These are phyloP conservation scores for Drosophila vallismaia DNA, from an alignment of 2,888 invertebrate genomes.

Conservation along the genomic window DNA sequence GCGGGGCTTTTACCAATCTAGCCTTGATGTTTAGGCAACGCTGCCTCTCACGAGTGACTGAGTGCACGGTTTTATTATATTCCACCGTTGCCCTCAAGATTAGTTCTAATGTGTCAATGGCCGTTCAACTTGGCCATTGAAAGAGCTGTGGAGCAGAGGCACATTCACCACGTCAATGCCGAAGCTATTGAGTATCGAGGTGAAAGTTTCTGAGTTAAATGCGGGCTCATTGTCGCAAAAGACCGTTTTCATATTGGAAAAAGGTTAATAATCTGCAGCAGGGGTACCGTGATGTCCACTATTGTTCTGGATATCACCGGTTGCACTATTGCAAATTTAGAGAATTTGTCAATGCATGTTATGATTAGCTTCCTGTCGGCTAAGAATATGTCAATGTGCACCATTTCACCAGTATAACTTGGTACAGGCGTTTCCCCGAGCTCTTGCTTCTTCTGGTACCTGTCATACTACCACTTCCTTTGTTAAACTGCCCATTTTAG, in stretches of 20 bases:
- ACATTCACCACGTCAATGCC: background rate
- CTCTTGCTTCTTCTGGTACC: slow-evolving; percentile 10
- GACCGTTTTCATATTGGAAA: too few relatives aligned
- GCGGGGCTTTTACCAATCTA: too few relatives aligned
- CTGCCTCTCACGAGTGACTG: background rate
- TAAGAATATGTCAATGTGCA: slow-evolving; percentile 15
- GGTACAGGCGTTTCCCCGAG: slow-evolving; percentile 14
- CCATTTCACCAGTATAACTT: background rate
- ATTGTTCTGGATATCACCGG: too few relatives aligned
- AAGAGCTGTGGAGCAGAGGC: background rate
- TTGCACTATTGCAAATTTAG: too few relatives aligned
- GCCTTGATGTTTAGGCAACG: too few relatives aligned
- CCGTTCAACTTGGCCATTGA: slow-evolving; percentile 11
- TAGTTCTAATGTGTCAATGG: slow-evolving; percentile 4
- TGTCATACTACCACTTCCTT: slow-evolving; percentile 25
- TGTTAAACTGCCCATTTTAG: slow-evolving; percentile 29
- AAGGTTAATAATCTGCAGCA: too few relatives aligned
- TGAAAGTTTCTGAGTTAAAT: too few relatives aligned
- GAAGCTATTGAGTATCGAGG: too few relatives aligned
- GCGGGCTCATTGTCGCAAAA: too few relatives aligned
- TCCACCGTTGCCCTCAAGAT: slow-evolving; percentile 3
- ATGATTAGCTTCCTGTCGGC: slow-evolving; percentile 8
- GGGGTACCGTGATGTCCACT: too few relatives aligned
- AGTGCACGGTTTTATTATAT: slow-evolving; percentile 10
- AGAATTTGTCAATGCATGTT: too few relatives aligned